Evolutionary conservation across 2,113 vertebrate species (phyloP).

Genomic region (Aleadryas rufinucha): DNA sequence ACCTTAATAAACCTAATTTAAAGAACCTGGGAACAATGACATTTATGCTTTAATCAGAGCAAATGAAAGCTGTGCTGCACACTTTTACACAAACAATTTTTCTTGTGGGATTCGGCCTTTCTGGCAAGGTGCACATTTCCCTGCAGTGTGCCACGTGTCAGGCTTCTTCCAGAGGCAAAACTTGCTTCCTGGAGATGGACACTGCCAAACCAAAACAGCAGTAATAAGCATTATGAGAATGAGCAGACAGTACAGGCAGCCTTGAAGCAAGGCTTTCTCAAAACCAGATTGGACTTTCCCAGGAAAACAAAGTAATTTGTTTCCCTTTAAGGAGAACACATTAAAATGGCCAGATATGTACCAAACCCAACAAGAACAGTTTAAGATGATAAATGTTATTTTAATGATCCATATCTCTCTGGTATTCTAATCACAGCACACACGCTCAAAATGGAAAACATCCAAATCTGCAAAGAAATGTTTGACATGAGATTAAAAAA

Average conservation of each 20-base stretch:
- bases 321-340: not conserved
- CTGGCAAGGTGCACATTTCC: not conserved
- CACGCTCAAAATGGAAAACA: not conserved
- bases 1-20: constrained; percentile 19
- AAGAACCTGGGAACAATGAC: not conserved
- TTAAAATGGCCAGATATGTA: not conserved
- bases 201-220: not conserved
- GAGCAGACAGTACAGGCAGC: not conserved
- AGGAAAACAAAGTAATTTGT: not conserved
- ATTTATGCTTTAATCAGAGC: constrained; percentile 32
- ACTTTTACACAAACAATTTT: not conserved
- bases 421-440: not conserved
- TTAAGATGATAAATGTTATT: not conserved
- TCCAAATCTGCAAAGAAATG: not conserved
- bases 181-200: not conserved
- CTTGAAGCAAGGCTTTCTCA: not conserved
- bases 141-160: not conserved
- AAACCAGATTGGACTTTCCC: not conserved
- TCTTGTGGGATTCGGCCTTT: not conserved
- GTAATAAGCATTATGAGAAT: not conserved
- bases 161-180: not conserved
- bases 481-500: not conserved
- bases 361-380: not conserved
- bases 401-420: not conserved
- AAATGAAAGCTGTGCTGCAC: not conserved